Base-by-base conservation (phyloP, 37 sponge, comb jelly and placozoan species). In the Bolinopsis microptera region DNA sequence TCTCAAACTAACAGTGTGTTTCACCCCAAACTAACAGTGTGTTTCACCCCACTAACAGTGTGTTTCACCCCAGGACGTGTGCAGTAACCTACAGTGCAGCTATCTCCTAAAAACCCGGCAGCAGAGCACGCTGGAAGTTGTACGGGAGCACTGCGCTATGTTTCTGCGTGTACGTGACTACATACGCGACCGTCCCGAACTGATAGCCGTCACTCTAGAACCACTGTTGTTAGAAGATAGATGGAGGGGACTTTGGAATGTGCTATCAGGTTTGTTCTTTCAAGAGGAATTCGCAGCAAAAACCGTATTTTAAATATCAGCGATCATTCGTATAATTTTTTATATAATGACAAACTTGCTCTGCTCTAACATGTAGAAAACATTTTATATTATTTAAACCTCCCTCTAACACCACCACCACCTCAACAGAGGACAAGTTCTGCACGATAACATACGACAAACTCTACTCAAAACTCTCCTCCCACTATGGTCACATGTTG, bases 71-170 rank as follows among this genome's bases (percentile, higher is more conserved):
- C 90, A 86, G 90, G 90, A 86, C 30, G 36, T 86, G 9, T 86
- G 90, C 61, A 86, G 90, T 39, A 86, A 86, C 31, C 90, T 86
- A 1, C 90, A 86, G 90, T 86, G 90, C 28, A 86, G 90, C 90
- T 86, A 86, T 38, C 90, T 86, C 90, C 90, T 86, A 2, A 86
- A 86, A 26, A 86, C 41, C 90, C 41, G 90, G 8, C 90, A 86
- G 39, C 90, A 86, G 0, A 41, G 31, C 90, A 34, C 90, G 48
- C 90, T 86, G 90, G 35, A 35, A 21, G 90, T 39, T 9, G 90
- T 86, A 2, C 25, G 36, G 61, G 90, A 86, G 61, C 90, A 86
- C 90, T 33, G 90, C 35, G 90, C 48, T 2, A 13, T 86, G 27
- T 34, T 86, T 22, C 13, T 3, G n/a, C 41, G 90, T 5, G 90